Evolutionary conservation across 1,140 invertebrate genomes (phyloP), one percentile per base, ranked within the genome.

Genomic region (Ditylenchus dipsaci): DNA sequence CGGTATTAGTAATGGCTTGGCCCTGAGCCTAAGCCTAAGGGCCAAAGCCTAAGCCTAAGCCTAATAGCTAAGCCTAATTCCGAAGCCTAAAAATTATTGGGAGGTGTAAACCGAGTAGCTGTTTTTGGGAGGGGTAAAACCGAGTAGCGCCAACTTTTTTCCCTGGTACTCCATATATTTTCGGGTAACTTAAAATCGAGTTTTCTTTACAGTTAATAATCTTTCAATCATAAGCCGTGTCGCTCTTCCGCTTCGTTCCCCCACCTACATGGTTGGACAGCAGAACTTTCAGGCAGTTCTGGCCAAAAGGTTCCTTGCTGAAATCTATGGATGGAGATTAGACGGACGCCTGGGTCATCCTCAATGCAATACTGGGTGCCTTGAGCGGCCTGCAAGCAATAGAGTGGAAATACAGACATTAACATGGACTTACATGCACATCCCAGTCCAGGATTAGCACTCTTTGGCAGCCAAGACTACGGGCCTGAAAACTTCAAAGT

Each of bases 241-340:
- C n/a, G n/a, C n/a, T n/a, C n/a, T n/a, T n/a, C 30, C 56, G n/a
- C 1, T 26, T 57, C 15, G n/a, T 57, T 57, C 23, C 26, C 56
- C 26, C 5, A 33, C 23, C 74, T 67, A 76, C 78, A 80, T 63
- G 67, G 43, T 33, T 89, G 89, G 84, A 92, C 87, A 83, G 89
- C 93, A 84, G 95, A 87, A 0, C 91, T 92, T 84, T 97, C 92
- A 49, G 87, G 84, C 17, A 96, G 85, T 83, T 92, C 90, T 0
- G 95, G 95, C 92, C 94, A 97, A 84, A 93, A 96, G 63, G 85
- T 85, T 0, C 95, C 95, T 81, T 93, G 83, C 83, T 97, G 91
- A 84, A 91, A 97, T 1, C 93, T 92, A 86, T 98, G 95, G 72
- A 96, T 92, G 0, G 95, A 97, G 85, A 97, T 93, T 83, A 97